Conservation (phyloP, 2,888 invertebrate species). For the Monopis laevigella region DNA sequence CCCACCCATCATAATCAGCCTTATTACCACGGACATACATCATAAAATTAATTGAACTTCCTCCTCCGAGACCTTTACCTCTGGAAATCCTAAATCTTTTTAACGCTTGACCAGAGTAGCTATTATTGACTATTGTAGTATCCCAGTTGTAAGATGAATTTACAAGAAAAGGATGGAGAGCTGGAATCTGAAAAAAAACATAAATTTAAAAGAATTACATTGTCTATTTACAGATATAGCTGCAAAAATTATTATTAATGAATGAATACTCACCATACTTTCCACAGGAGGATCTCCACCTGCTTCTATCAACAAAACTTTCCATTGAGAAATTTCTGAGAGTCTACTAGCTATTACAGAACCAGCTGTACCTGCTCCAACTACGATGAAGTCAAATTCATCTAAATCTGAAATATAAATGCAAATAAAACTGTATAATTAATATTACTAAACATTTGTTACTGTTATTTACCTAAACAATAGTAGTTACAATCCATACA, state of each 20-base stretch:
- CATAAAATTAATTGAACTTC: conserved; percentile 73
- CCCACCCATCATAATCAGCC: conserved; percentile 66
- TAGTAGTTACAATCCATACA: no score
- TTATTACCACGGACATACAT: conserved; percentile 71
- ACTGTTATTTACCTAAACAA: no score
- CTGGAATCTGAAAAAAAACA: conserved; percentile 1
- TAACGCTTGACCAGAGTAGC: conserved; percentile 8
- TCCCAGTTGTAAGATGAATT: conserved; percentile 7
- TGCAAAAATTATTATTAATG: background rate
- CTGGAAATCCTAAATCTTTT: conserved; percentile 45
- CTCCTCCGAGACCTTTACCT: conserved; percentile 74
- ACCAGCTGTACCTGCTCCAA: conserved; percentile 28
- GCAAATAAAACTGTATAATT: no score
- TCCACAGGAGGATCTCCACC: conserved; percentile 27
- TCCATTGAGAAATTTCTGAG: conserved; percentile 22
- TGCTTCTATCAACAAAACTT: conserved; percentile 26
- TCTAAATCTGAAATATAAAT: conserved; percentile 25
- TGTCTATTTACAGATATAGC: background rate
- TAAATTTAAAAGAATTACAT: background rate
- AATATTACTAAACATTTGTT: no score
- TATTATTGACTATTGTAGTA: conserved; percentile 3
- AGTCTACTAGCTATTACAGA: conserved; percentile 26
- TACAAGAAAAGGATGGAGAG: conserved; percentile 4
- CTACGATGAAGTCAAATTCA: conserved; percentile 25
- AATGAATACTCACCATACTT: conserved; percentile 23